phyloP scores from a whole-genome alignment of 2,113 vertebrate species.

The Dolichallabes microphthalmus region DNA sequence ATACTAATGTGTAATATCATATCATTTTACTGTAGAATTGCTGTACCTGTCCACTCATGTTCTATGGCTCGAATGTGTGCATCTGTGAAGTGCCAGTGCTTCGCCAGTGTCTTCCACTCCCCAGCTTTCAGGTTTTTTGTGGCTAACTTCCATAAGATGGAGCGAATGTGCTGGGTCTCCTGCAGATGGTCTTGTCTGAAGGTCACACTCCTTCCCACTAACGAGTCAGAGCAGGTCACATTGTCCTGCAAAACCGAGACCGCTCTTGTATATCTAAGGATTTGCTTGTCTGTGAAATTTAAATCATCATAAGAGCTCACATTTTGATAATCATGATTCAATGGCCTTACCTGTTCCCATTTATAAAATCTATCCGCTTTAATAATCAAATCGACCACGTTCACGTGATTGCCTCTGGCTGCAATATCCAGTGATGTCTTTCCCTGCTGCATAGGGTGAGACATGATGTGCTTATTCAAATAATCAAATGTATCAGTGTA shows the following conservation, averaged over 20 bases:
- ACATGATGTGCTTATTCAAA: slow-evolving; percentile 4
- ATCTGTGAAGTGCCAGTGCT: slow-evolving; percentile 84
- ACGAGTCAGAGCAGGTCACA: slow-evolving; percentile 61
- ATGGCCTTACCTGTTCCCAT: slow-evolving; percentile 76
- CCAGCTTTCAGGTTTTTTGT: slow-evolving; percentile 76
- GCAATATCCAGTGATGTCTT: slow-evolving; percentile 85
- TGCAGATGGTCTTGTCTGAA: slow-evolving; percentile 83
- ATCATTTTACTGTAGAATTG: background rate
- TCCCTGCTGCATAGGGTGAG: slow-evolving; percentile 76
- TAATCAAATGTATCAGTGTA: background rate
- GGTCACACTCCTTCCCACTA: slow-evolving; percentile 71
- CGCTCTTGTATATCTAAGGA: background rate
- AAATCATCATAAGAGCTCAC: background rate
- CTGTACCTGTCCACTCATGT: slow-evolving; percentile 87
- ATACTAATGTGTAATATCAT: background rate
- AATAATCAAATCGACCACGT: slow-evolving; percentile 87
- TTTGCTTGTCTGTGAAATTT: background rate
- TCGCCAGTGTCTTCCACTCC: slow-evolving; percentile 86
- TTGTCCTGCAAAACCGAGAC: slow-evolving; percentile 67
- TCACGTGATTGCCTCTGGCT: slow-evolving; percentile 80
- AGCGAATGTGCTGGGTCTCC: slow-evolving; percentile 83
- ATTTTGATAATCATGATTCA: background rate
- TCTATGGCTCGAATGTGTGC: slow-evolving; percentile 82
- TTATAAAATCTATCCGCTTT: slow-evolving; percentile 87
- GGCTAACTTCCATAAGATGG: slow-evolving; percentile 82